Evolutionary conservation across 1,140 invertebrate species (phyloP).

Genomic region (Zophobas atratus): DNA sequence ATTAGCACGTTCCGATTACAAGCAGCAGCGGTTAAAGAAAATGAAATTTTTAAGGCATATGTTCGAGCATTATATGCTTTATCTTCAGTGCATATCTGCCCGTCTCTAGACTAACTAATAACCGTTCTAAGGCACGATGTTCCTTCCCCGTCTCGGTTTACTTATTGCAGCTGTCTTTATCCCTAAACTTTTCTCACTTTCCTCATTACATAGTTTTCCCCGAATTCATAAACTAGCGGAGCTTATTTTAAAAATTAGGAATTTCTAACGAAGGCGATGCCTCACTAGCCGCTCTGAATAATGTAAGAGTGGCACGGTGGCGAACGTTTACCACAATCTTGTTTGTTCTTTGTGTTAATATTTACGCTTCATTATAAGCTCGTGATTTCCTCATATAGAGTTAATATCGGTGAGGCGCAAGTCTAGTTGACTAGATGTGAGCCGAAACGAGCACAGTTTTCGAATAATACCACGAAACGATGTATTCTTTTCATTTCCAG

Average conservation of each 20-base stretch:
- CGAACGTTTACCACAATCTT: slow-evolving; percentile 15
- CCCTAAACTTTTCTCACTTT: too few species aligned
- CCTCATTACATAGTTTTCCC: too few species aligned
- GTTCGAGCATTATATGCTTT: too few species aligned
- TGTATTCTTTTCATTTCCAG: slow-evolving; percentile 66
- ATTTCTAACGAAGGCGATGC: slow-evolving; percentile 19
- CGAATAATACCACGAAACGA: slow-evolving; percentile 65
- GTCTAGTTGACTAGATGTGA: slow-evolving; percentile 52
- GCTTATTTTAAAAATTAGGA: neutral
- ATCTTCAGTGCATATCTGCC: too few species aligned
- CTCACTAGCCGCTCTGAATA: slow-evolving; percentile 21
- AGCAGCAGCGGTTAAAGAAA: too few species aligned
- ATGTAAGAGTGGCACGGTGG: slow-evolving; percentile 29
- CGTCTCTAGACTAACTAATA: too few species aligned
- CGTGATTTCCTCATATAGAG: slow-evolving; percentile 57
- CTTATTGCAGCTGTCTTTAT: too few species aligned
- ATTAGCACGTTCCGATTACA: too few species aligned
- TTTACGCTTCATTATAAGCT: slow-evolving; percentile 63
- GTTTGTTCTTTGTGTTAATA: slow-evolving; percentile 61
- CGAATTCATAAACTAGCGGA: too few species aligned
- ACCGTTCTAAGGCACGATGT: too few species aligned
- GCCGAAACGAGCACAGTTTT: slow-evolving; percentile 60
- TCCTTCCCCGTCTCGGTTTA: too few species aligned
- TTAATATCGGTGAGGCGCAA: slow-evolving; percentile 55
- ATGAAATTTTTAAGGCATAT: too few species aligned